A percentile compares a stretch with the other conserved stretches of the same genome.
Evolutionary conservation across 37 sponge, comb jelly and placozoan species (phyloP).

Genomic region (Cliona cf. orientalis): DNA sequence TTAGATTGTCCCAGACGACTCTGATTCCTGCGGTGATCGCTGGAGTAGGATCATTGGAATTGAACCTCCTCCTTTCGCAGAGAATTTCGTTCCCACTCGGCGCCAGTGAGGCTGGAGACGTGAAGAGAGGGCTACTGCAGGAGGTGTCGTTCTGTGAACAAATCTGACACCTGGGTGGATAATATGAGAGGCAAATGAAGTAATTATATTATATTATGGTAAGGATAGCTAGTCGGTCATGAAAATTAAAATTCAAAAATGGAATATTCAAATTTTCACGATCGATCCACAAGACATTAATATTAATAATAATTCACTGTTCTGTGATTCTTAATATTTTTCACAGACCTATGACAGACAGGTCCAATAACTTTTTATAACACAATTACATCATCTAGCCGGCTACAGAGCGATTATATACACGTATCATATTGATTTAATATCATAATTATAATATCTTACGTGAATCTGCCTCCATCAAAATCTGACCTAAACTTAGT

Average conservation of each 20-base stretch:
- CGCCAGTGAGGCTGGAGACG: neutral
- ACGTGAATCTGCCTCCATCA: neutral
- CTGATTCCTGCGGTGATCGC: neutral
- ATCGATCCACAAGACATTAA: neutral
- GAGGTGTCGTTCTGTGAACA: no score
- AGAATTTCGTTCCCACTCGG: neutral
- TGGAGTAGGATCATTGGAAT: neutral
- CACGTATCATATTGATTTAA: no score
- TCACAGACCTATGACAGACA: no score
- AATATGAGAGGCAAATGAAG: no score
- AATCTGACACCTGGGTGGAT: no score
- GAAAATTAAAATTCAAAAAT: no score
- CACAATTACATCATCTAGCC: no score
- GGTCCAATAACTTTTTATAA: no score
- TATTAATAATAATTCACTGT: neutral
- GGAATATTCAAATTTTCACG: neutral
- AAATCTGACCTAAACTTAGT: neutral
- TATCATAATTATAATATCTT: neutral
- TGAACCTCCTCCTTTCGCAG: neutral
- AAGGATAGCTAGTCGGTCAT: no score
- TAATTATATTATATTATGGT: no score
- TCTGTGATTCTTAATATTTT: no score
- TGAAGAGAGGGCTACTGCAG: neutral
- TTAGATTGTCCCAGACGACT: conserved; percentile 3
- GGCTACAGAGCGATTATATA: no score